A percentile compares a stretch with the other conserved stretches of the same genome.
phyloP scores from a whole-genome alignment of 2,888 invertebrate species.

The Opisthograptis luteolata region DNA sequence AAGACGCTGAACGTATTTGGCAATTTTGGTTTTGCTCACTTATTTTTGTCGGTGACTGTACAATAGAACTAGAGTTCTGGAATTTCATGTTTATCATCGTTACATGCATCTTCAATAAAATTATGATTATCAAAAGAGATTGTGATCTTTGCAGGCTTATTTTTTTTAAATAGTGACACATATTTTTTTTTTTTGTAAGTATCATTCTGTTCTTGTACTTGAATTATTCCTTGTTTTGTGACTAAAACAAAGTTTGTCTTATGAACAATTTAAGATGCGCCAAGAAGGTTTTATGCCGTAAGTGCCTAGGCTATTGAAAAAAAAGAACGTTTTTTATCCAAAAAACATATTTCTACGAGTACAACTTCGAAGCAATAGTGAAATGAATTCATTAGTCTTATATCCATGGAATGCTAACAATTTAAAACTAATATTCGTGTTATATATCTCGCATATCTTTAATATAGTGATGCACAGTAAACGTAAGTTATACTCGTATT shows the following conservation, averaged over 20 bases:
- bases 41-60: no score
- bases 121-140: no score
- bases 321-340: not conserved
- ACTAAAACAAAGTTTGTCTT: constrained; percentile 1
- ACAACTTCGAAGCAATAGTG: constrained; percentile 7
- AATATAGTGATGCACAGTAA: not conserved
- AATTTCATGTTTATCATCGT: no score
- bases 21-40: no score
- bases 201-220: not conserved
- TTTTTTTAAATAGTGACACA: no score
- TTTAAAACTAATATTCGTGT: not conserved
- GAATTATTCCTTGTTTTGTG: no score
- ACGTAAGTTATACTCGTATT: not conserved
- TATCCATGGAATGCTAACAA: constrained; percentile 2
- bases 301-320: constrained; percentile 70
- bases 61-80: no score
- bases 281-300: constrained; percentile 64
- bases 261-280: not conserved
- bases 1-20: no score
- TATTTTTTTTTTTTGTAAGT: no score
- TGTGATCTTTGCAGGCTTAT: no score
- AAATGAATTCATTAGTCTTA: constrained; percentile 24
- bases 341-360: constrained; percentile 2
- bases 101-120: no score
- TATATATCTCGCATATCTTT: constrained; percentile 8